phyloP scores from a whole-genome alignment of 1,140 invertebrate genomes.

The Zaprionus taronus region DNA sequence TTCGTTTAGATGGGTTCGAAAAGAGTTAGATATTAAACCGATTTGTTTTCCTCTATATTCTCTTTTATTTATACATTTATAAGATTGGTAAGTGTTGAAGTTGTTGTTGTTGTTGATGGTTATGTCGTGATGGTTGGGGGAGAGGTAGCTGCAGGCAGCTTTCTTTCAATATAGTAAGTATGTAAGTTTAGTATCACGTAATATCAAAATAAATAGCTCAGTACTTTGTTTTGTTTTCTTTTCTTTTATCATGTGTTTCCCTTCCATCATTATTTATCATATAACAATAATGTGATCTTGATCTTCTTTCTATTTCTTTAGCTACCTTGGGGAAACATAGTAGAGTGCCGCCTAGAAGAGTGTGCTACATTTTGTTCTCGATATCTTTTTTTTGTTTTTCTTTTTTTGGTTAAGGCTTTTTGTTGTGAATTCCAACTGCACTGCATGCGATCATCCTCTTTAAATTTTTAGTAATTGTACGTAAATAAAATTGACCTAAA shows the following conservation, averaged over 20 bases:
- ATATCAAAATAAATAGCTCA: conserved; percentile 77
- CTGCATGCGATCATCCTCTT: conserved; percentile 27
- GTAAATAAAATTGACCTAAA: conserved; percentile 71
- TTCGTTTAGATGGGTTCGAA: conserved; percentile 53
- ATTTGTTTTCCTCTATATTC: not conserved
- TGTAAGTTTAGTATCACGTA: conserved; percentile 80
- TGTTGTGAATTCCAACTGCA: conserved; percentile 35
- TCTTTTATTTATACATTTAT: conserved; percentile 5
- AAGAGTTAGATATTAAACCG: conserved; percentile 20
- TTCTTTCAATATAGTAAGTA: conserved; percentile 59
- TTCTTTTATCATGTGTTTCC: conserved; percentile 8
- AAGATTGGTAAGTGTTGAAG: conserved; percentile 16
- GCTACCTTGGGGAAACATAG: conserved; percentile 34
- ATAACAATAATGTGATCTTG: conserved; percentile 53
- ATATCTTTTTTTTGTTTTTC: not conserved
- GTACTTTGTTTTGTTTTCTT: conserved; percentile 53
- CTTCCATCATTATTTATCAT: conserved; percentile 35
- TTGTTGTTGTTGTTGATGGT: conserved; percentile 12
- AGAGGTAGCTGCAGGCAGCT: conserved; percentile 64
- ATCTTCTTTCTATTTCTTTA: conserved; percentile 12
- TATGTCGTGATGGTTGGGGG: conserved; percentile 17
- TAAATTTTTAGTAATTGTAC: conserved; percentile 50
- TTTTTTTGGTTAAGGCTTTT: conserved; percentile 44
- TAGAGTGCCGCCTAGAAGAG: conserved; percentile 25
- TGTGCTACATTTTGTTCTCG: conserved; percentile 14